Evolutionary conservation across 2,888 invertebrate genomes (phyloP), one percentile per base, ranked within the genome.

Genomic region (Eurytoma californica): DNA sequence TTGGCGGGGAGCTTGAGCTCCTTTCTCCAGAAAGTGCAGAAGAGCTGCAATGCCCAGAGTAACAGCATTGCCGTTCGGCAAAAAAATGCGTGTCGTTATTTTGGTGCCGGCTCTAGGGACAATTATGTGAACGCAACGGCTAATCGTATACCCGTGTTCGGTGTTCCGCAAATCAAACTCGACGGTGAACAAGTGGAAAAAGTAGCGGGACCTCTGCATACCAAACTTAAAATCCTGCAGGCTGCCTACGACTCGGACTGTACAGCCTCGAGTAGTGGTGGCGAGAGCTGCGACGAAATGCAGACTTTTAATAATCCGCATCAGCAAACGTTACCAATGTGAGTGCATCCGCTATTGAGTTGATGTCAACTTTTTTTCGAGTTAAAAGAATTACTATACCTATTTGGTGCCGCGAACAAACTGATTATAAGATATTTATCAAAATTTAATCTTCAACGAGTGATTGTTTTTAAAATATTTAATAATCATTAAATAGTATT

Each of bases 251-350:
- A 98, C 90, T 97, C 97, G 1, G 98, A 98, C 91, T 97, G 96
- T 53, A 98, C 98, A 0, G 97, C 95, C 18, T 97, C 97, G 81
- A 97, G 97, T 87, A 97, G 97, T 18, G 98, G 97, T 72, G 97
- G 97, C 51, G 98, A 98, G 90, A 97, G 97, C 86, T 96, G 96
- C 90, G 97, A 98, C 91, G 97, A 98, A 90, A 94, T 95, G 91
- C 94, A 95, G 83, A 91, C 92, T 80, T 96, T 95, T 91, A 95
- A 94, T 90, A 96, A 96, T 91, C 92, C 93, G 68, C 93, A 94
- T 86, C 95, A 95, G 87, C 94, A 95, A 86, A 93, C 93, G 81
- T 92, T 96, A 90, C 92, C 95, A 77, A 94, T 96, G 96, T 96
- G 91, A 95, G 96, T 95, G 84, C 57, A n/a, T 9, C 13, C 18